These are phyloP conservation scores for Neogale vison DNA, from an alignment of 2,113 vertebrate species.

Conservation along the genomic window DNA sequence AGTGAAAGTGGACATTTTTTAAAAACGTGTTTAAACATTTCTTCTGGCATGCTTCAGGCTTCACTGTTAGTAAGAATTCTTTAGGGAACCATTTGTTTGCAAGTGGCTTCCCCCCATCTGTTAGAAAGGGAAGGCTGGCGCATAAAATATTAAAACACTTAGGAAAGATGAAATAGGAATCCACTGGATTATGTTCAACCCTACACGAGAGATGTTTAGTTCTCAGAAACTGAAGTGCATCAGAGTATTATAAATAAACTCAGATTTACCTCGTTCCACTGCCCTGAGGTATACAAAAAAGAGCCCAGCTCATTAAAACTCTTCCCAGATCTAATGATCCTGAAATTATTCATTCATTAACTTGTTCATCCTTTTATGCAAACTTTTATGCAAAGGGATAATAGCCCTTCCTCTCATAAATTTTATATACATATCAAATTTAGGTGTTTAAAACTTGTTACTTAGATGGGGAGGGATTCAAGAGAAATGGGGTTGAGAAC, in stretches of 20 bases:
- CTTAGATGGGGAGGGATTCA: neutral
- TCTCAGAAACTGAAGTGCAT: neutral
- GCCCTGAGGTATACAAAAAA: neutral
- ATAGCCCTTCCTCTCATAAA: neutral
- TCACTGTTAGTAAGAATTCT: neutral
- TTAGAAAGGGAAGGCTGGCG: neutral
- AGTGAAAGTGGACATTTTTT: neutral
- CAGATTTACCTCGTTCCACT: neutral
- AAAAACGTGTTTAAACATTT: constrained; percentile 14
- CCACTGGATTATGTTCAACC: neutral
- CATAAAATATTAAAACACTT: neutral
- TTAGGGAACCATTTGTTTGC: neutral
- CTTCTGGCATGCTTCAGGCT: neutral
- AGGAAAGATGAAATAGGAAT: neutral
- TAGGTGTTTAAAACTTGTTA: neutral
- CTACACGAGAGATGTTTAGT: neutral
- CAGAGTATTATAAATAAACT: neutral
- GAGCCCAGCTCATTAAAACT: neutral
- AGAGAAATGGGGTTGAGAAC: neutral
- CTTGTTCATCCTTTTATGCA: neutral
- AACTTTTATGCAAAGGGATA: too few relatives aligned
- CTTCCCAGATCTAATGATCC: neutral
- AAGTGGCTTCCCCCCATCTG: neutral
- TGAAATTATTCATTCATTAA: neutral
- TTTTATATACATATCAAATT: neutral